phyloP scores from a whole-genome alignment of 2,797 vertebrate genomes.

The Darevskia mixta region DNA sequence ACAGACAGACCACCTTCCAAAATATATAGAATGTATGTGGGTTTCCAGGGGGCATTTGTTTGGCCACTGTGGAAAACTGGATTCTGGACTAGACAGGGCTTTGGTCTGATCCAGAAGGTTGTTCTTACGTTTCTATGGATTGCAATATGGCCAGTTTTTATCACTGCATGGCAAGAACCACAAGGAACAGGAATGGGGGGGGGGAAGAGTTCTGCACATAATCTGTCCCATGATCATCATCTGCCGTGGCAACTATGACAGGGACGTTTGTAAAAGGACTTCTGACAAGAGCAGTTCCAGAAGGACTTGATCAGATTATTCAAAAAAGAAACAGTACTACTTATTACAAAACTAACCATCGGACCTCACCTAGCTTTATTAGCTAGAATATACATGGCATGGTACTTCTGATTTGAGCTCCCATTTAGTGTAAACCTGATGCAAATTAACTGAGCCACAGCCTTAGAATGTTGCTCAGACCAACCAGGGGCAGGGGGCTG shows the following conservation, averaged over 20 bases:
- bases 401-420: neutral
- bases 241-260: neutral
- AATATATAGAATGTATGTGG: too few relatives aligned
- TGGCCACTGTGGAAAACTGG: neutral
- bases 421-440: fast-evolving
- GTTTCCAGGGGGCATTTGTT: neutral
- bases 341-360: neutral
- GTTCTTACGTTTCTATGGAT: neutral
- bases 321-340: neutral
- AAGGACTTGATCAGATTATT: neutral
- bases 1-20: too few relatives aligned
- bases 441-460: neutral
- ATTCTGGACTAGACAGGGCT: neutral
- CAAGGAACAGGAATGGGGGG: neutral
- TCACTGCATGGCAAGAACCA: neutral
- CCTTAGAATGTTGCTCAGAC: neutral
- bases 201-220: neutral
- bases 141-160: neutral
- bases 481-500: neutral
- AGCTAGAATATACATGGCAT: too few relatives aligned
- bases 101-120: neutral
- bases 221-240: neutral
- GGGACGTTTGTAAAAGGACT: neutral
- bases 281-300: neutral
- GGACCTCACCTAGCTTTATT: neutral